Conservation (phyloP, 2,113 vertebrate species). For the Corythornis vintsioides region DNA sequence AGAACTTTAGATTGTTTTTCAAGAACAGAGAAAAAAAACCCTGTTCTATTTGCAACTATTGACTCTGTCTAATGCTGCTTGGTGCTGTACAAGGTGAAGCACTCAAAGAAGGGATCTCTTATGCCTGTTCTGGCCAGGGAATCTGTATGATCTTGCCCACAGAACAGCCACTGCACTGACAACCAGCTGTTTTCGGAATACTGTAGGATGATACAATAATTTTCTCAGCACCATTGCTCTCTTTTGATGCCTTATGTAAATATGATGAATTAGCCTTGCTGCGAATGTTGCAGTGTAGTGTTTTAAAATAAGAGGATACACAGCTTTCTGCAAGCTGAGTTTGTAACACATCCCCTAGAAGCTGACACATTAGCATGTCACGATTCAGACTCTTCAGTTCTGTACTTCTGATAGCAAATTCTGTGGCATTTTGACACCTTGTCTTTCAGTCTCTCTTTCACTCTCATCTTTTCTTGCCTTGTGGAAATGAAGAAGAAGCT, state of each 20-base stretch:
- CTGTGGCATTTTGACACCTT: slow-evolving; percentile 27
- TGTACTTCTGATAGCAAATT: slow-evolving; percentile 28
- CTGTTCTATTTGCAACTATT: background rate
- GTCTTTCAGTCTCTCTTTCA: slow-evolving; percentile 22
- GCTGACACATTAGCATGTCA: background rate
- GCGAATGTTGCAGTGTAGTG: background rate
- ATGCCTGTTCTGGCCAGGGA: background rate
- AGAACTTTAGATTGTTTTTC: background rate
- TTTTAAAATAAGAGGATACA: background rate
- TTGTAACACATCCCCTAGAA: background rate
- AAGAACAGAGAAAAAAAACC: background rate
- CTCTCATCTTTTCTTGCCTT: background rate
- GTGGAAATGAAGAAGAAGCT: slow-evolving; percentile 11
- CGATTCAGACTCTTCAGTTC: slow-evolving; percentile 4
- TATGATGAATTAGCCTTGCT: background rate
- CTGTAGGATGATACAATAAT: background rate
- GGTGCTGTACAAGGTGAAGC: background rate
- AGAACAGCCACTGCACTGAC: background rate
- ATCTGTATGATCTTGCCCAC: background rate
- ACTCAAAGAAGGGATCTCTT: background rate
- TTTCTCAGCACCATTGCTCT: background rate
- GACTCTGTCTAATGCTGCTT: background rate
- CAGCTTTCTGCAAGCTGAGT: background rate
- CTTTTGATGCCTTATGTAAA: background rate
- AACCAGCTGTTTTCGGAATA: background rate